Evolutionary conservation across 2,797 vertebrate genomes (phyloP).

Genomic region (Sebastes nivosus): DNA sequence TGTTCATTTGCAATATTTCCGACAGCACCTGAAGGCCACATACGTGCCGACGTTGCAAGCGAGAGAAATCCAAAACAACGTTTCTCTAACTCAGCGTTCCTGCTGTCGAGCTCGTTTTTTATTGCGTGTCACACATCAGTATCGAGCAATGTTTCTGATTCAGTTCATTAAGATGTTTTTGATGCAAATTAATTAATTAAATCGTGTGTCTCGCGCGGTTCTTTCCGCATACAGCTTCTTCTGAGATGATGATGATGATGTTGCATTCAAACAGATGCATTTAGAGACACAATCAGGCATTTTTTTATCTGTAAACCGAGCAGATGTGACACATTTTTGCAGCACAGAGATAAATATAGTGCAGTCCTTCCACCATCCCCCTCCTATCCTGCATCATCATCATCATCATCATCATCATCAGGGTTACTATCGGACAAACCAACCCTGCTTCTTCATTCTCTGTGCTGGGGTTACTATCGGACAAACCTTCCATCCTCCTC

Average conservation of each 20-base stretch:
- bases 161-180: neutral
- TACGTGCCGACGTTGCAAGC: slow-evolving; percentile 18
- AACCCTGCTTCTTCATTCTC: slow-evolving; percentile 48
- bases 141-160: neutral
- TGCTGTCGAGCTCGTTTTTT: neutral
- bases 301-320: neutral
- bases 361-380: slow-evolving; percentile 23
- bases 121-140: neutral
- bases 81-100: slow-evolving; percentile 10
- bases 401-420: slow-evolving; percentile 1
- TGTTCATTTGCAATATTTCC: neutral
- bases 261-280: neutral
- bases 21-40: slow-evolving; percentile 37
- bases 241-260: neutral
- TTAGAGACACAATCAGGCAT: neutral
- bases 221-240: neutral
- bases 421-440: slow-evolving; percentile 77
- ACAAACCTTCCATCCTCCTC: slow-evolving; percentile 44
- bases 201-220: neutral
- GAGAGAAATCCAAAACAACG: neutral
- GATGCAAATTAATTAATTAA: neutral
- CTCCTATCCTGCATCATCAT: slow-evolving; percentile 6
- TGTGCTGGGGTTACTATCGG: slow-evolving; percentile 65
- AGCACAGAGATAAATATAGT: slow-evolving; percentile 49
- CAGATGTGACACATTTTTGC: slow-evolving; percentile 44